Base-by-base conservation (phyloP, 2,888 invertebrate genomes). In the Emesis russula region DNA sequence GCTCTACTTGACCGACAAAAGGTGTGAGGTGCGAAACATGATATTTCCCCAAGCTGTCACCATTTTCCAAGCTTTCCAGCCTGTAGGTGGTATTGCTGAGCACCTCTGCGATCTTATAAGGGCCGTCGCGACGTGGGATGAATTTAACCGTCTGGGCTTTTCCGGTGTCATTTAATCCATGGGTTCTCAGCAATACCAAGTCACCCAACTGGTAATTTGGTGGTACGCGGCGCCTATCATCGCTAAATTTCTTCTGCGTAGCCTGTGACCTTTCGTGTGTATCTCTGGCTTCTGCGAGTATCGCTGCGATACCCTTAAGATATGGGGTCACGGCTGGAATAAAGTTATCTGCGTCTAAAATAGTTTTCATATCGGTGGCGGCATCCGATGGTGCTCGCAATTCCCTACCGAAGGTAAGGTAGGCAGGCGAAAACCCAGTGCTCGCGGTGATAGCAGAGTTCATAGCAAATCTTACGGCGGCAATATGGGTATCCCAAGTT, bases 371-470 rank as follows among this genome's bases (percentile, higher is more conserved):
- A 13, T 88, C 83, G 0, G 38, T 25, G 1, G 66, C 1, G 1
- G 38, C 71, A 9, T 81, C 77, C 3, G 79, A n/a, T 9, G 80
- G 68, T 2, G 86, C 76, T 31, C 84, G 81, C 18, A 91, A n/a
- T 11, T 91, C 91, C 1, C 88, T n/a, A 3, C 88, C 91, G 9
- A 91, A 91, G 9, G 25, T 86, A 2, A 91, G 63, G 18, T 79
- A 86, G 0, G 89, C 88, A 2, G 89, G 87, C 15, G 87, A 66
- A 63, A 44, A 79, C 0, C 81, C 85, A 2, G 86, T 91, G 11
- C 83, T 85, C 0, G 36, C 41, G 0, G 82, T 81, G 2, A 84
- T 36, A 2, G 86, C 83, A 9, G 91, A 83, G 33, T 91, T 91
- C 91, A 91, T 91, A 0, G 89, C 89, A 11, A 90, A 90, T 0